Percentiles rank a stretch among this genome's conserved stretches.
Conservation (phyloP, 1,140 invertebrate genomes). For the Plectrocnemia conspersa region DNA sequence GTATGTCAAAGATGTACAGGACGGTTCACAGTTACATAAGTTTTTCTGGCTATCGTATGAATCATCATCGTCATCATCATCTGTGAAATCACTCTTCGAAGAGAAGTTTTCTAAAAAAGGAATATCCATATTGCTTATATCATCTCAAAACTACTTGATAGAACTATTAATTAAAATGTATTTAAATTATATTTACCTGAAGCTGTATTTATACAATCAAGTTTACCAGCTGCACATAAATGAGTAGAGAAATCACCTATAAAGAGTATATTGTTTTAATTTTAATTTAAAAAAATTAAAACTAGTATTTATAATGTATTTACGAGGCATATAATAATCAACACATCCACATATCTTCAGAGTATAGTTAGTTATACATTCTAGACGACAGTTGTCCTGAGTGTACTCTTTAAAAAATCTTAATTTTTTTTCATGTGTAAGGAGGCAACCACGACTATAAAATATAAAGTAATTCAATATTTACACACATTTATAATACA, state of each 20-base stretch:
- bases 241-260: conserved; percentile 43
- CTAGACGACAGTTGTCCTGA: conserved; percentile 59
- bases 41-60: not conserved
- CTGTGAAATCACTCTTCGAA: not conserved
- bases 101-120: not conserved
- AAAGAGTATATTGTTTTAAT: conserved; percentile 34
- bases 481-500: conserved; percentile 39
- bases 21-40: conserved; percentile 55
- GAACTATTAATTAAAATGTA: conserved; percentile 19
- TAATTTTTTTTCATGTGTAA: conserved; percentile 52
- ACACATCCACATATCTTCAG: conserved; percentile 54
- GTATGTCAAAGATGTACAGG: conserved; percentile 56
- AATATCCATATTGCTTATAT: not conserved
- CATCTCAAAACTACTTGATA: not conserved
- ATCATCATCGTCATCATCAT: not conserved
- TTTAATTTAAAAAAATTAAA: conserved; percentile 14
- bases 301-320: too few relatives aligned
- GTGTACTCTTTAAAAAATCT: conserved; percentile 57
- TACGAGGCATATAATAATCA: conserved; percentile 63
- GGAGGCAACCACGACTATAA: conserved; percentile 58
- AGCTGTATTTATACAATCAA: conserved; percentile 42
- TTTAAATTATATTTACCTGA: conserved; percentile 36
- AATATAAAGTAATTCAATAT: conserved; percentile 43
- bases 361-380: conserved; percentile 63
- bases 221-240: conserved; percentile 45